phyloP scores from a whole-genome alignment of 2,113 vertebrate genomes.

The Clarias gariepinus region DNA sequence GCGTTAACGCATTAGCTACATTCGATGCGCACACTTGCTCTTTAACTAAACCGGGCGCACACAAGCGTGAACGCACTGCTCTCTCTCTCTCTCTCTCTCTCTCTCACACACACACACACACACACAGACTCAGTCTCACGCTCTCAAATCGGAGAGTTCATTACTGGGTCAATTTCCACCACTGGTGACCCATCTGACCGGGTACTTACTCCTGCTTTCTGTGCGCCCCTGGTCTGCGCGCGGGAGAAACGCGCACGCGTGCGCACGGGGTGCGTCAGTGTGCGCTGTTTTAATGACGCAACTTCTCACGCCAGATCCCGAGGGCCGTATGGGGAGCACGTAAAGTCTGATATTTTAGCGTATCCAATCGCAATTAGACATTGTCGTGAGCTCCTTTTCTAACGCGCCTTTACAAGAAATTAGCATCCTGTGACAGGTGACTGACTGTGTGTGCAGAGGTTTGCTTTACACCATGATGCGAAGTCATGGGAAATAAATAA shows the following conservation, averaged over 20 bases:
- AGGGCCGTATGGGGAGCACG: slow-evolving; percentile 72
- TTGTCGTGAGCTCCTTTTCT: slow-evolving; percentile 71
- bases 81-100: neutral
- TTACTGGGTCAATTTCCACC: neutral
- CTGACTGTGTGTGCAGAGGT: slow-evolving; percentile 42
- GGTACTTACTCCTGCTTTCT: neutral
- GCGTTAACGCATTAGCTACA: neutral
- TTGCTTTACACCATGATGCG: slow-evolving; percentile 20
- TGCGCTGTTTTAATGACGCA: slow-evolving; percentile 72
- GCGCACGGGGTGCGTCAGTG: neutral
- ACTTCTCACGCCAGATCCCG: slow-evolving; percentile 74
- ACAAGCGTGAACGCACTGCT: neutral
- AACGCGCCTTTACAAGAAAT: slow-evolving; percentile 61
- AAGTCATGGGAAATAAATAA: neutral
- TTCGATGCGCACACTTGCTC: no score
- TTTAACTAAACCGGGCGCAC: neutral
- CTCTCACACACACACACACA: no score
- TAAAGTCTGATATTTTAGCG: slow-evolving; percentile 72
- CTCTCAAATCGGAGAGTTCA: neutral
- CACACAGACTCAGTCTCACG: neutral
- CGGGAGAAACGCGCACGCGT: slow-evolving; percentile 6
- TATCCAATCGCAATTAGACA: slow-evolving; percentile 77
- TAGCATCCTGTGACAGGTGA: slow-evolving; percentile 60
- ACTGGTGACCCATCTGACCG: neutral
- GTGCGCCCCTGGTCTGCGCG: neutral